Base-by-base conservation (phyloP, 2,888 invertebrate genomes). In the Oxytorus armatus region DNA sequence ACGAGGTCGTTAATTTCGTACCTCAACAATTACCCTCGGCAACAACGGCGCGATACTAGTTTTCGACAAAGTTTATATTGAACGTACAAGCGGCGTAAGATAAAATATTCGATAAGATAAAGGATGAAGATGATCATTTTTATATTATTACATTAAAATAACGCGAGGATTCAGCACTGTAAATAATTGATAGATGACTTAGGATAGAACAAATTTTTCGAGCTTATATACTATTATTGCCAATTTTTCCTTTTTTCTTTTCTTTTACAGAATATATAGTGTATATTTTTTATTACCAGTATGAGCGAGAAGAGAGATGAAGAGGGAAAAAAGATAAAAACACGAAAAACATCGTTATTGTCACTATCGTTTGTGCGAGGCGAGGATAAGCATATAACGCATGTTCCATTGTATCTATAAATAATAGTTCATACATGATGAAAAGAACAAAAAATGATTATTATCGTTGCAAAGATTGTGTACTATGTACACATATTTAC, bases 1-100 rank as follows among this genome's bases (percentile, higher is more conserved):
- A 96, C 86, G 97, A 97, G 93, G 96, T 96, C 59, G 93, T 95
- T 59, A 96, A 95, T 85, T 97, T 97, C 92, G 95, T 95, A 85
- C 96, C 97, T 1, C 95, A 90, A 76, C 86, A 88, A 77, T 70
- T 87, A 83, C 84, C 89, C 49, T 79, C 86, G n/a, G 74, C 85
- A 29, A 66, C 86, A 86, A 85, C 59, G 47, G 55, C 29, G 44
- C 25, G 14, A 55, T 10, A 21, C n/a, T 55, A 49, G 8, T 7
- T 68, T 72, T 53, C 47, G 33, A 47, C 66, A 63, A 61, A 55
- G 3, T 57, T 29, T 66, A 49, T 70, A 73, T 53, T 82, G 81
- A 80, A 70, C 72, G 78, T 59, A 77, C 16, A 59, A 29, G 72
- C 53, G 53, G 66, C 77, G 57, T 78, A 69, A 75, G 55, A 66